Conservation (phyloP, 64 coral and sea anemone species). For the Montipora capricornis region DNA sequence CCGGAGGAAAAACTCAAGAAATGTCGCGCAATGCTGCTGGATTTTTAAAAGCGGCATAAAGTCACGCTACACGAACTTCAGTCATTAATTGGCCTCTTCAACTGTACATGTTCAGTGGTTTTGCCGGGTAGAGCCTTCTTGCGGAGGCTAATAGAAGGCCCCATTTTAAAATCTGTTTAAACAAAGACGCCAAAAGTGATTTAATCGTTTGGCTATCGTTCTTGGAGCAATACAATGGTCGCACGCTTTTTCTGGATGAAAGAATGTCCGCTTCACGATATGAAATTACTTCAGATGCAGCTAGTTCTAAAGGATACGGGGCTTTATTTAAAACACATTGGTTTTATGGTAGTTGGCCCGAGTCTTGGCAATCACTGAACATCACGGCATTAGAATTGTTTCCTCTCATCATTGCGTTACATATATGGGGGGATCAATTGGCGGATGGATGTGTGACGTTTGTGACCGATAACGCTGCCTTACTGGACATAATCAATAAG, state of each 20-base stretch:
- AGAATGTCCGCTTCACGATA: not conserved
- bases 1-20: conserved; percentile 28
- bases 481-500: conserved; percentile 18
- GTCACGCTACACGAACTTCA: conserved; percentile 5
- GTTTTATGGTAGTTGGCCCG: conserved; percentile 38
- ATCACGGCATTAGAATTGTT: conserved; percentile 53
- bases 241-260: conserved; percentile 28
- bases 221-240: conserved; percentile 3
- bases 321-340: conserved; percentile 29
- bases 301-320: conserved; percentile 40
- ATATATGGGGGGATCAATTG: conserved; percentile 39
- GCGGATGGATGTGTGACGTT: conserved; percentile 1
- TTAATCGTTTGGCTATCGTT: conserved; percentile 11
- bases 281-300: conserved; percentile 40
- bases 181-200: not conserved
- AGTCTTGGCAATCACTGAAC: conserved; percentile 16
- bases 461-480: conserved; percentile 22
- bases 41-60: not conserved
- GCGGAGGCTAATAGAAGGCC: conserved; percentile 27
- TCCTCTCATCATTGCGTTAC: conserved; percentile 34
- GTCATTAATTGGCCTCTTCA: conserved; percentile 11
- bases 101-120: conserved; percentile 59
- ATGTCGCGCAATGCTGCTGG: not conserved
- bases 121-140: conserved; percentile 27
- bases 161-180: not conserved